Evolutionary conservation across 2,113 vertebrate species (phyloP).

Genomic region (Corvus cornix): DNA sequence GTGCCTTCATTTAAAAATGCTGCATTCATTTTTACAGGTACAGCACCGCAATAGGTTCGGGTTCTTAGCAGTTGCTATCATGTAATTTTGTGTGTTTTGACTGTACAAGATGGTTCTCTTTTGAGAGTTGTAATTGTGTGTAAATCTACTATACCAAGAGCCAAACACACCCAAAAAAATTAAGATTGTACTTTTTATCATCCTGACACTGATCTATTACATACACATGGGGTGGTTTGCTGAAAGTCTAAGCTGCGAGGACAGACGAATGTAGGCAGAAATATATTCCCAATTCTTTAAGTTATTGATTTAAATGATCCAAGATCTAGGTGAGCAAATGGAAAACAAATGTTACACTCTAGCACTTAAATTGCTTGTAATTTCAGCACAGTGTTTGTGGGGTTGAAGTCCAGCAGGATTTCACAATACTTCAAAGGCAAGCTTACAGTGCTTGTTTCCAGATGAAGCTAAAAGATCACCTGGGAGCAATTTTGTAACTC

Average conservation of each 20-base stretch:
- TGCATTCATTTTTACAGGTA: neutral
- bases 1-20: neutral
- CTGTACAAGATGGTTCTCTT: neutral
- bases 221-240: neutral
- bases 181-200: neutral
- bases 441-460: neutral
- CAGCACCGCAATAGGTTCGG: neutral
- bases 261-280: neutral
- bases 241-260: neutral
- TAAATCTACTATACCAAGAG: neutral
- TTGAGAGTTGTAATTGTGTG: neutral
- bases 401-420: neutral
- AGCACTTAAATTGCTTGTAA: neutral
- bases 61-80: neutral
- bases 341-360: neutral
- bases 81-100: neutral
- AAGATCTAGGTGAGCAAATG: neutral
- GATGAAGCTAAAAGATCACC: neutral
- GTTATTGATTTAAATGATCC: neutral
- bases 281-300: neutral
- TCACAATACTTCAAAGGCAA: neutral
- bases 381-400: neutral
- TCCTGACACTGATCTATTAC: neutral
- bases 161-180: neutral
- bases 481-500: neutral